phyloP scores from a whole-genome alignment of 1,140 invertebrate species.

The Aradophagus sp. region DNA sequence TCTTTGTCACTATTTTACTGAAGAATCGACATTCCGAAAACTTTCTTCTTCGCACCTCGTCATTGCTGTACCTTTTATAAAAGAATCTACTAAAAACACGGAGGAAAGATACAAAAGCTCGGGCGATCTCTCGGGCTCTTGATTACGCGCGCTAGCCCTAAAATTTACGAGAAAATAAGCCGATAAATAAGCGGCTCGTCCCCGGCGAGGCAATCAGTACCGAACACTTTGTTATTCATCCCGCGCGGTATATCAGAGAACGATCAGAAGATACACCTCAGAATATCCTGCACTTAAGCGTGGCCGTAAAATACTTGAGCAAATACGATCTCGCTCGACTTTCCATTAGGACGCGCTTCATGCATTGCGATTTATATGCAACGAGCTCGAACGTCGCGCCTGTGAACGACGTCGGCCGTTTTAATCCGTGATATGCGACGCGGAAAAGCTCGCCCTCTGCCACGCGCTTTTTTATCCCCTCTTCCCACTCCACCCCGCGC shows the following conservation, averaged over 20 bases:
- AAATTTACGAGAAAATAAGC: conserved; percentile 1
- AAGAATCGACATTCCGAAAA: no score
- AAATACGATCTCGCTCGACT: conserved; percentile 46
- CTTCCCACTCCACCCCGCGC: no score
- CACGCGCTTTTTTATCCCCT: no score
- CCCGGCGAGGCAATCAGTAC: no score
- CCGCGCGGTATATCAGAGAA: conserved; percentile 22
- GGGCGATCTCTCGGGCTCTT: no score
- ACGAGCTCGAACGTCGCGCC: conserved; percentile 45
- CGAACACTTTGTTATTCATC: conserved; percentile 45
- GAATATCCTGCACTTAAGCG: conserved; percentile 34
- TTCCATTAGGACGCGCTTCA: conserved; percentile 52
- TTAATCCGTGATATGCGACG: conserved; percentile 35
- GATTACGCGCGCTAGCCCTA: no score
- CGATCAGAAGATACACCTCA: conserved; percentile 39
- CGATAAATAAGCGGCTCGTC: conserved; percentile 19
- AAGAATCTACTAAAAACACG: no score
- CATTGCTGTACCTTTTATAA: no score
- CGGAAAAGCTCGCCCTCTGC: no score
- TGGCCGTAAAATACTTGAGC: conserved; percentile 42
- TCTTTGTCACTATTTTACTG: no score
- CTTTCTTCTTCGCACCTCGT: no score
- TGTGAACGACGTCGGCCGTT: conserved; percentile 33
- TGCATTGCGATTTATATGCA: conserved; percentile 56
- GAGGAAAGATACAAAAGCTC: no score